These are phyloP conservation scores for Copidosoma floridanum DNA, from an alignment of 1,140 invertebrate genomes.

Conservation along the genomic window DNA sequence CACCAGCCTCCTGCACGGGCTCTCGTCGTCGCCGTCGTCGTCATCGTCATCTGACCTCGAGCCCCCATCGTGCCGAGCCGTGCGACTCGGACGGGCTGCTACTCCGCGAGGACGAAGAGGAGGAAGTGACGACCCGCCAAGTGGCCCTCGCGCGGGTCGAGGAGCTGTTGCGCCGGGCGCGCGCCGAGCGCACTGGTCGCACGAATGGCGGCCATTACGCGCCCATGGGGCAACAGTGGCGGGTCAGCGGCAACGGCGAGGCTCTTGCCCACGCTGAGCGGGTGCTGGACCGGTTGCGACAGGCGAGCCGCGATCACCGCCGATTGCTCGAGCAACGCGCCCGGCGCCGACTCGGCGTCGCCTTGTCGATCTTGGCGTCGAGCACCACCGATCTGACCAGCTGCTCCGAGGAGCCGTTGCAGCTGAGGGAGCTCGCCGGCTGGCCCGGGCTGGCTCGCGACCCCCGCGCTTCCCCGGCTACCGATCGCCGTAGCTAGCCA, in stretches of 20 bases:
- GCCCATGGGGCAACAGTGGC: too few species aligned
- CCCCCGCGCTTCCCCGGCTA: background rate
- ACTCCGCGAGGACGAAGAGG: background rate
- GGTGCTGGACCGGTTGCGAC: constrained; percentile 40
- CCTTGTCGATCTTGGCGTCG: background rate
- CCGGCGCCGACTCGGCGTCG: background rate
- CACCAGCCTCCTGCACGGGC: too few species aligned
- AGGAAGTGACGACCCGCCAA: background rate
- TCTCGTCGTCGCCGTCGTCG: constrained; percentile 22
- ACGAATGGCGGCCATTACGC: too few species aligned
- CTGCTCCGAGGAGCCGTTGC: constrained; percentile 21
- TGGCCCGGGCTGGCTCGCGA: background rate
- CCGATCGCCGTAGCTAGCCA: too few species aligned
- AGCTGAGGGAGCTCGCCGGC: background rate
- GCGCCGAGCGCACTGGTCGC: constrained; percentile 1
- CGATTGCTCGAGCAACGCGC: constrained; percentile 32
- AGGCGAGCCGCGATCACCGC: constrained; percentile 45
- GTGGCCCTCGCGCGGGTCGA: background rate
- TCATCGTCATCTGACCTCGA: too few species aligned
- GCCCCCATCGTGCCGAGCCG: background rate
- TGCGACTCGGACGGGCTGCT: background rate
- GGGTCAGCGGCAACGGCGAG: constrained; percentile 34
- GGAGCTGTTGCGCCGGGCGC: constrained; percentile 22
- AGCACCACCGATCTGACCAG: background rate
- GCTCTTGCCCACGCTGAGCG: constrained; percentile 40